Base-by-base conservation (phyloP, 2,113 vertebrate genomes). In the Gambusia holbrooki region DNA sequence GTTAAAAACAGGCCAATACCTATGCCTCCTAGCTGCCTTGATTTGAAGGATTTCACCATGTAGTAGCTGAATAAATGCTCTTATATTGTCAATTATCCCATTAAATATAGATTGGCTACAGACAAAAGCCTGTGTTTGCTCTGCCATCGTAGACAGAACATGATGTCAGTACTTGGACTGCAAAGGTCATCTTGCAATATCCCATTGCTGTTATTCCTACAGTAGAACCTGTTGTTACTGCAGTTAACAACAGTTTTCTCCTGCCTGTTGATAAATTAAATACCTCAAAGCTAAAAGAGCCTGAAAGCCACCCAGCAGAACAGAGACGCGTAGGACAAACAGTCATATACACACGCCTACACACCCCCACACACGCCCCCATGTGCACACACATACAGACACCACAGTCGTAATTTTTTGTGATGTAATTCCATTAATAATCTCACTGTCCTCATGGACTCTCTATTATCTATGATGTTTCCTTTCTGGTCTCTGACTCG, bases 151-250 rank as follows among this genome's bases (percentile, higher is more conserved):
- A 65, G 63, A 8, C 37, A 71, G 61, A 3, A 32, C 48, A 54
- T 25, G 48, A 70, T 81, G 75, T 25, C 71, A 73, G 71, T 30
- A 2, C 80, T 51, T 69, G 33, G 61, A 61, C 33, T 72, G 65
- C 30, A 83, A 83, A 83, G 81, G 81, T 83, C 77, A 86, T 40
- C 48, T 66, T 65, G 63, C 63, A 72, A 45, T 27, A 5, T 28
- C 7, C 29, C 29, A 29, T 25, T 35, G 32, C 51, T 25, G 29
- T 65, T 80, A 33, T 63, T 69, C 79, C 76, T 29, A 58, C 5
- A 76, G 62, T 9, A 28, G 28, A 14, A 28, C 25, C 29, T 5
- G 19, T 32, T 14, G 70, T 51, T 40, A 12, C 25, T 28, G 60
- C 60, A 62, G 60, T 62, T 62, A 62, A 28, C 27, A 14, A 62